Conservation (phyloP, 2,888 invertebrate species). For the Oligia fasciuncula region DNA sequence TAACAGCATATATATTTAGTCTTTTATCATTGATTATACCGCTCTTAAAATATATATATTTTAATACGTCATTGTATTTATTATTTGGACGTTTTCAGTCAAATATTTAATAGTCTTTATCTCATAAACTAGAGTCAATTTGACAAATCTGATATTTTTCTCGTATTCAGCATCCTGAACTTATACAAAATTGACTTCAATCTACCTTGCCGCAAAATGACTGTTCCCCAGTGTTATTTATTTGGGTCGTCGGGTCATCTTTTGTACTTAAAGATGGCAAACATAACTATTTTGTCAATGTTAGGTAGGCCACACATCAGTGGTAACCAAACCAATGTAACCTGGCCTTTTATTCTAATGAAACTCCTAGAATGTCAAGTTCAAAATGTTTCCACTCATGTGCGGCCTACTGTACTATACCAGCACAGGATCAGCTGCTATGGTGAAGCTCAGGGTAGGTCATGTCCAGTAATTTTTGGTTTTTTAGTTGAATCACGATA, state of each 20-base stretch:
- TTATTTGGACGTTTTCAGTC: no score
- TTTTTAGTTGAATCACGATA: neutral
- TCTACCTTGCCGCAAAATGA: no score
- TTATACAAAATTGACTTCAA: no score
- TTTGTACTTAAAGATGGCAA: neutral
- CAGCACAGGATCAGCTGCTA: neutral
- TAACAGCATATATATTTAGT: no score
- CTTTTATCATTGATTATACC: no score
- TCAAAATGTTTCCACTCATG: neutral
- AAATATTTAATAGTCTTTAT: no score
- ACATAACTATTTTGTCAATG: neutral
- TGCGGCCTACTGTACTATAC: neutral
- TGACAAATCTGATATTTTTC: no score
- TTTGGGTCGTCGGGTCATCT: neutral
- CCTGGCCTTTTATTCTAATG: neutral
- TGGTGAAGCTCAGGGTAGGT: neutral
- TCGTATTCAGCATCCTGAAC: no score
- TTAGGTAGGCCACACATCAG: neutral
- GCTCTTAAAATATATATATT: no score
- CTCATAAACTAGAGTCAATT: no score
- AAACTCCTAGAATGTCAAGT: neutral
- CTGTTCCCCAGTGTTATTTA: no score
- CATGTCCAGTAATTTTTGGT: neutral
- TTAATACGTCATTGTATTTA: no score
- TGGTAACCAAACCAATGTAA: neutral